Conservation (phyloP, 2,888 invertebrate species). For the Platycheirus albimanus region DNA sequence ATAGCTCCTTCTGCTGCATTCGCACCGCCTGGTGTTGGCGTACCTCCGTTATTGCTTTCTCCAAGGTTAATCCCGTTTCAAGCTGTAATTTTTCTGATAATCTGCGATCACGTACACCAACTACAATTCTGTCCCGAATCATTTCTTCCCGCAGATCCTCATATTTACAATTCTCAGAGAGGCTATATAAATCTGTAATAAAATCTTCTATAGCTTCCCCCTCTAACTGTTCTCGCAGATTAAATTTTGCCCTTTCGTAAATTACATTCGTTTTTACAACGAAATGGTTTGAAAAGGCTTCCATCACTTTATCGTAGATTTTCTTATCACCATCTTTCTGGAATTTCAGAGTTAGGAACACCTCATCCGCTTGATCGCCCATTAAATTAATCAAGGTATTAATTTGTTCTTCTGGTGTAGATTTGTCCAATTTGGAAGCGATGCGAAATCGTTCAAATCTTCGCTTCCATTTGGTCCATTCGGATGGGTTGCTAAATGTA, state of each 20-base stretch:
- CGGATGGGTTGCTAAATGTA: neutral
- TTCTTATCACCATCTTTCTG: neutral
- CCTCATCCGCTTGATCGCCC: constrained; percentile 10
- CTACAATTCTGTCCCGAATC: neutral
- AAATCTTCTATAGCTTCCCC: neutral
- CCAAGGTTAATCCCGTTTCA: neutral
- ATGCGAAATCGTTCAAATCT: neutral
- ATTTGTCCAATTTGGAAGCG: neutral
- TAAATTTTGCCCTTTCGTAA: constrained; percentile 46
- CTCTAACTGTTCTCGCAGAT: constrained; percentile 25
- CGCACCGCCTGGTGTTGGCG: neutral
- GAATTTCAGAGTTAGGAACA: neutral
- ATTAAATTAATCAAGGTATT: constrained; percentile 15
- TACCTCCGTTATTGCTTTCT: neutral
- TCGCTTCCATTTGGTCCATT: neutral
- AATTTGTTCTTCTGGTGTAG: constrained; percentile 3
- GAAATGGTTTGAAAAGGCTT: constrained; percentile 10
- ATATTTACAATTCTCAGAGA: constrained; percentile 3
- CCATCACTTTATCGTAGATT: constrained; percentile 8
- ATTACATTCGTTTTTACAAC: constrained; percentile 30
- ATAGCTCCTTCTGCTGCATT: neutral
- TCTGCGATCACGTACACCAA: neutral
- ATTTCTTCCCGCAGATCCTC: neutral
- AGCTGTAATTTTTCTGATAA: neutral
- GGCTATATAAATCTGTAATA: neutral